Conservation (phyloP, 2,113 vertebrate genomes). For the Todiramphus saurophagus region DNA sequence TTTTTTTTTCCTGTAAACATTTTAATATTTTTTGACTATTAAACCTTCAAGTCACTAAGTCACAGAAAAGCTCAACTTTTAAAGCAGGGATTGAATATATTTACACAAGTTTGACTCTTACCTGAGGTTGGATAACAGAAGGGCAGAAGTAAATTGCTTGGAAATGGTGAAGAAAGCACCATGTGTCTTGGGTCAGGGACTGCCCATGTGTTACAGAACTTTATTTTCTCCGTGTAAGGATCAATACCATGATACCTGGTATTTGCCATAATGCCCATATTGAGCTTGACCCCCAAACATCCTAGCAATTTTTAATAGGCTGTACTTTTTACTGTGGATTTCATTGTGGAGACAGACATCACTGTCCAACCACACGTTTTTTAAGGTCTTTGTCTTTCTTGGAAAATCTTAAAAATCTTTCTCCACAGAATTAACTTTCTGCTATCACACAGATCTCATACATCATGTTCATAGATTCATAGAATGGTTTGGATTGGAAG, state of each 20-base stretch:
- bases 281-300: neutral
- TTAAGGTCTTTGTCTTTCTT: neutral
- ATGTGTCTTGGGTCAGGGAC: neutral
- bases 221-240: neutral
- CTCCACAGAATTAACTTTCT: neutral
- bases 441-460: neutral
- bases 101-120: neutral
- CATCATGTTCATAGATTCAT: no score
- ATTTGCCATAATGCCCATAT: neutral
- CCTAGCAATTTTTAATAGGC: neutral
- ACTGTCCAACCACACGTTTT: neutral
- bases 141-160: neutral
- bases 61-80: neutral
- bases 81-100: neutral
- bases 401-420: neutral
- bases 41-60: neutral
- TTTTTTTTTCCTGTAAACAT: neutral
- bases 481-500: no score
- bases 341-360: neutral
- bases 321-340: neutral
- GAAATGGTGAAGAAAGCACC: neutral
- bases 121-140: neutral
- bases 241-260: neutral
- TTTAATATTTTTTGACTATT: neutral
- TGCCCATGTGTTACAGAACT: neutral